Evolutionary conservation across 2,797 vertebrate species (phyloP), one percentile per base, ranked within the genome.

Genomic region (Eulemur mongoz): DNA sequence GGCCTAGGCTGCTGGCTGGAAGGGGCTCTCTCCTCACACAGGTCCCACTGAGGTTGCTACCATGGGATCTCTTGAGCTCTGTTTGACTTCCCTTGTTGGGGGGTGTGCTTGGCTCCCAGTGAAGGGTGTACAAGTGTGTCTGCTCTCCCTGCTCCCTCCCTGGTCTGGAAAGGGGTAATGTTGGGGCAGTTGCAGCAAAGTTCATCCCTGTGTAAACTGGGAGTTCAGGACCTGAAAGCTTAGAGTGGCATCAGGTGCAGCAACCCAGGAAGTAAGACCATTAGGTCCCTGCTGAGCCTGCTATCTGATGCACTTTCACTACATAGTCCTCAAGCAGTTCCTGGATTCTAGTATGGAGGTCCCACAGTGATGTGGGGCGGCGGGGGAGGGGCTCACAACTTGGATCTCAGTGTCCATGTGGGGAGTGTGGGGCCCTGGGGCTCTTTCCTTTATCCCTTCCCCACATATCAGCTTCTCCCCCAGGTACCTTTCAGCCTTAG

Each of bases 321-420:
- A 65, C 3, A n/a, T 15, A 65, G 61, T n/a, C 61, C 14, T 30
- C 15, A 65, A n/a, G 15, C 15, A 32, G 30, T n/a, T 65, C 32
- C 15, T 14, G 17, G 30, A 15, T 65, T 40, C 40, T 15, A 4
- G 61, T 65, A n/a, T n/a, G 61, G 14, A 65, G 61, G 32, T 59
- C 57, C 57, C 57, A 25, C 57, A 12, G 57, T 27, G 57, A 11
- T 59, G 25, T 0, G 8, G 54, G 54, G 23, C 0, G 3, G 54
- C 0, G 9, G 9, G 6, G 0, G 22, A 2, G 52, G 20, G 52
- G 20, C 10, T 59, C 15, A 18, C 30, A 65, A 32, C 32, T 65
- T 32, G 32, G 30, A 7, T 65, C 15, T 65, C 27, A 65, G 10
- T 7, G 14, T n/a, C 61, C 32, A 32, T 32, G 30, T 32, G 14